These are phyloP conservation scores for Decapterus maruadsi DNA, from an alignment of 2,797 vertebrate genomes.

Conservation along the genomic window DNA sequence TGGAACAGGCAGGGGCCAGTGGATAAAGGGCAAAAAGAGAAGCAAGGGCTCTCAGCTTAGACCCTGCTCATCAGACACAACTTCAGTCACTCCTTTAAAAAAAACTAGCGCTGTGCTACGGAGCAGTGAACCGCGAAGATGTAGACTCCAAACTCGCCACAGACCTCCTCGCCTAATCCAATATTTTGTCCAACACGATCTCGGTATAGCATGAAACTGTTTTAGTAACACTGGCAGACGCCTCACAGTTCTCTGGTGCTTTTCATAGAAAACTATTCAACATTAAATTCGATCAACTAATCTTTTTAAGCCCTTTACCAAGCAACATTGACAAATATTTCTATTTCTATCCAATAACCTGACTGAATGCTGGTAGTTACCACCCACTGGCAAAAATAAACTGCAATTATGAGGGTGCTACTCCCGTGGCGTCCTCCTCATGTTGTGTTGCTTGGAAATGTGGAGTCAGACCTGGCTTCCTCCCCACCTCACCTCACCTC, in stretches of 20 bases:
- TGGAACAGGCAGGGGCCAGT: constrained; percentile 56
- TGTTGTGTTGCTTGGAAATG: constrained; percentile 30
- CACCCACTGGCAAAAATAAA: constrained; percentile 26
- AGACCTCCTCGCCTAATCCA: constrained; percentile 29
- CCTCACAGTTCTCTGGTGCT: not conserved
- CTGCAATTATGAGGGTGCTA: constrained; percentile 28
- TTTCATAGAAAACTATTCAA: not conserved
- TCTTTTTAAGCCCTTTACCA: not conserved
- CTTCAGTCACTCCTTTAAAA: constrained; percentile 12
- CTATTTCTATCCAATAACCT: not conserved
- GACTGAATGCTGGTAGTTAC: constrained; percentile 18
- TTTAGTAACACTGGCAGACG: not conserved
- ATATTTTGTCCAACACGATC: constrained; percentile 18
- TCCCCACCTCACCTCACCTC: constrained; percentile 64
- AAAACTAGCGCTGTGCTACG: constrained; percentile 33
- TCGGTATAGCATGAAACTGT: not conserved
- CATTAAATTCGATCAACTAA: not conserved
- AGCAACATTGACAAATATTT: not conserved
- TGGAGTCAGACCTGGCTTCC: constrained; percentile 38
- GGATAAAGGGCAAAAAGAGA: constrained; percentile 63
- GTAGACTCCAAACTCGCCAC: not conserved
- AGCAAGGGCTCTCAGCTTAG: constrained; percentile 46
- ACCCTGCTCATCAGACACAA: constrained; percentile 48
- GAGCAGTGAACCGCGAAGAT: constrained; percentile 33
- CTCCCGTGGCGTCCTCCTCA: constrained; percentile 12